Base-by-base conservation (phyloP, 2,797 vertebrate genomes). In the Eutrigla gurnardus region DNA sequence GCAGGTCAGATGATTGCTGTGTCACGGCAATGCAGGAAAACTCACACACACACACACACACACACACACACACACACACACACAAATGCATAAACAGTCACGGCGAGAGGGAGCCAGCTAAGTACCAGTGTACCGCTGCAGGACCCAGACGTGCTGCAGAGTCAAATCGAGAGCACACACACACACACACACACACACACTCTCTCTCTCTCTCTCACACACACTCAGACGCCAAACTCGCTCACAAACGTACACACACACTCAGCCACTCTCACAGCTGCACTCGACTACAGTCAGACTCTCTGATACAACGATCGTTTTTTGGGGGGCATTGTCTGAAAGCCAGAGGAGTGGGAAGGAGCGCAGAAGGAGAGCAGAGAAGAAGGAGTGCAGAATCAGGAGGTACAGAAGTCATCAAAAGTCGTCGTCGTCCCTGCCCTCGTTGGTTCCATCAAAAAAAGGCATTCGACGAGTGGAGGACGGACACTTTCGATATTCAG, bases 261-360 rank as follows among this genome's bases (percentile, higher is more conserved):
- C 79, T 73, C 82, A 79, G 66, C 60, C 82, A 71, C 75, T 86
- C 81, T 84, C 75, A 70, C 82, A 88, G 81, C 83, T 84, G 80
- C 83, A 86, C 87, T 86, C 77, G 66, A 71, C 78, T 71, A 82
- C 80, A 70, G 67, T 80, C 78, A 84, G 72, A 86, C 83, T 86
- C 73, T 88, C 83, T 82, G 82, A 91, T 85, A 85, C 86, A 87
- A 84, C 77, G 65, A 85, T 89, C 77, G 52, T 1, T 62, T 77
- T 89, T 90, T 87, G 61, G 49, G 60, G 76, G 82, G 88, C 86
- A 92, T 92, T 89, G 88, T 91, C 85, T 93, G 80, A 90, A 91
- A 91, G 88, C 89, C 84, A 88, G 84, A 88, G 84, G 86, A 90
- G 85, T 74, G 83, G 83, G 82, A 89, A 84, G 80, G 87, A 91